Evolutionary conservation across 2,113 vertebrate species (phyloP).

Genomic region (Haliaeetus leucogaster): DNA sequence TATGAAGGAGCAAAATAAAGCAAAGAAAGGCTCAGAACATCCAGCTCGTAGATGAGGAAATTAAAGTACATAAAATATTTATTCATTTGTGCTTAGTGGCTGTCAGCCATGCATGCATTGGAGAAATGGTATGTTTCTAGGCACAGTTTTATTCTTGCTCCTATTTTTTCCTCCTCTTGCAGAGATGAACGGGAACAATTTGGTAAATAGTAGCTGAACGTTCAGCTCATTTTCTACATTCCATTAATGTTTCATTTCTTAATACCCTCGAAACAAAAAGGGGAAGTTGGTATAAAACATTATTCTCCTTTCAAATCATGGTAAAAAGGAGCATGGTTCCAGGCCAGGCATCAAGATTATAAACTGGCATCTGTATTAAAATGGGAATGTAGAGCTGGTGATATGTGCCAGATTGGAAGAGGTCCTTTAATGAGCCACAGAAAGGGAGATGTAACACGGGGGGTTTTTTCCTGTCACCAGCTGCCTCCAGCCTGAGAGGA

Average conservation of each 20-base stretch:
- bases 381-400: not conserved
- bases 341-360: not conserved
- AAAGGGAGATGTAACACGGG: not conserved
- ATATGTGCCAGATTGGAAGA: not conserved
- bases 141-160: conserved; percentile 3
- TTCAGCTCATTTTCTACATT: conserved; percentile 15
- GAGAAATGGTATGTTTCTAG: conserved; percentile 22
- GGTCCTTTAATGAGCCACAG: not conserved
- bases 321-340: not conserved
- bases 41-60: conserved; percentile 63
- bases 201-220: not conserved
- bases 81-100: conserved; percentile 39
- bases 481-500: not conserved
- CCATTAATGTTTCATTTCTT: conserved; percentile 62
- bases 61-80: conserved; percentile 74
- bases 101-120: conserved; percentile 9
- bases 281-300: not conserved
- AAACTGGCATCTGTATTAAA: not conserved
- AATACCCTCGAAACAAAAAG: conserved; percentile 30
- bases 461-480: not conserved
- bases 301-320: conserved; percentile 9
- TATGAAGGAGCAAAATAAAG: conserved; percentile 62
- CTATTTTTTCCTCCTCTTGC: not conserved
- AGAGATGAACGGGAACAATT: conserved; percentile 1
- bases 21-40: conserved; percentile 48